Base-by-base conservation (phyloP, 2,113 vertebrate genomes). In the Neotragus pygmaeus region DNA sequence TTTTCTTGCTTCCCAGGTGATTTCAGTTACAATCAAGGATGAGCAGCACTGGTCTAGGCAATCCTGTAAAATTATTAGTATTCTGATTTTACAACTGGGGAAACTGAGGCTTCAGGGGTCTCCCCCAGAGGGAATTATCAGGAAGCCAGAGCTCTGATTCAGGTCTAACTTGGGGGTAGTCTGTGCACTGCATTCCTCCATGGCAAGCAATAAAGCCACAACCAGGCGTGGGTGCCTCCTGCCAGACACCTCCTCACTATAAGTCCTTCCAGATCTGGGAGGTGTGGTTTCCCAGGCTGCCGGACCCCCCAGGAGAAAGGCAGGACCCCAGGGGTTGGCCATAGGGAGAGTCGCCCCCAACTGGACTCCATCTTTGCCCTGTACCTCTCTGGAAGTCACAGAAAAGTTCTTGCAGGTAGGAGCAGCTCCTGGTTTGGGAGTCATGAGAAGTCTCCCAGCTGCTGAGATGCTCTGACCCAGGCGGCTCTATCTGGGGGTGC, bases 401-500 rank as follows among this genome's bases (percentile, higher is more conserved):
- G 36, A 43, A 39, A 49, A 57, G 33, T 91, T 49, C 70, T 77
- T 49, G 60, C 49, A n/a, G 21, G 16, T 70, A 33, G 39, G 57
- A 81, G 36, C 12, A 8, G 84, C 80, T 86, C 19, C 70, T 57
- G 49, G 3, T 6, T 91, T 30, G 21, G 4, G 83, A 30, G 2
- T 49, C 23, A 0, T 1, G 7, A 62, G 15, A 3, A 27, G 12
- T 30, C 49, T 81, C 45, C 21, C 45, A 55, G 43, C 28, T 1
- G 13, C 82, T 27, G 15, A 64, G 39, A 8, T 27, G 36, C 45
- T 55, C 43, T 49, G 39, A 25, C 57, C 3, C 15, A 4, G 30
- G 10, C 5, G 14, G 6, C 19, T 66, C 60, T 57, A 28, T 77
- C 93, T 73, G 33, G 1, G 3, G 51, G 9, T 97, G 98, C 88